Percentiles rank a stretch among this genome's conserved stretches.
These are phyloP conservation scores for Gallinago paraguaiae DNA, from an alignment of 2,113 vertebrate species.

Conservation along the genomic window DNA sequence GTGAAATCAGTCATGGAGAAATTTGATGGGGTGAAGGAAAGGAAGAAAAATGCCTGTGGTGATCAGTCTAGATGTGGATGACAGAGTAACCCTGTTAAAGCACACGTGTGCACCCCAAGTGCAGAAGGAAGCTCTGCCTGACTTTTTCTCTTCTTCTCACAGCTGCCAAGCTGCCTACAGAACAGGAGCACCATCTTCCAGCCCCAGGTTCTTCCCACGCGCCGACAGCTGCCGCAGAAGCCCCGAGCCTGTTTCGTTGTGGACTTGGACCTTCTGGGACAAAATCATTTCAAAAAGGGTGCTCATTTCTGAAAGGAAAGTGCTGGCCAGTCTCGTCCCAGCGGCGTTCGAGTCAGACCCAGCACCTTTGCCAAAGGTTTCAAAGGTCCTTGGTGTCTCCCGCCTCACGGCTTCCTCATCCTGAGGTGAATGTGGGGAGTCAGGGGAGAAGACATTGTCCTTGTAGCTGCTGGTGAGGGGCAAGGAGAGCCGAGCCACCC, in stretches of 20 bases:
- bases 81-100: not conserved
- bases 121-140: not conserved
- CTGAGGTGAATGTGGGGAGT: constrained; percentile 56
- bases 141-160: not conserved
- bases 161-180: not conserved
- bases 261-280: constrained; percentile 83
- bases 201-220: constrained; percentile 80
- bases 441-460: constrained; percentile 88
- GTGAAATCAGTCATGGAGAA: not conserved
- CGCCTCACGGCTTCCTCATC: constrained; percentile 26
- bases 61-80: not conserved
- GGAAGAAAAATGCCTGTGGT: not conserved
- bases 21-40: not conserved
- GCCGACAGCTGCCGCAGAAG: constrained; percentile 88
- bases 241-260: constrained; percentile 74
- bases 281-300: constrained; percentile 91
- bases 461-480: constrained; percentile 86
- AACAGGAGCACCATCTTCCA: constrained; percentile 51
- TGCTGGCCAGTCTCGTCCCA: constrained; percentile 78
- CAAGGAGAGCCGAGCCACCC: constrained; percentile 90
- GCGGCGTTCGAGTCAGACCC: not conserved
- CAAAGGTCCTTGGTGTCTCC: constrained; percentile 84
- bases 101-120: not conserved
- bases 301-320: constrained; percentile 91
- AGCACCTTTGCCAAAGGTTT: constrained; percentile 87